Base-by-base conservation (phyloP, 2,888 invertebrate species). In the Brachyopa scutellaris region DNA sequence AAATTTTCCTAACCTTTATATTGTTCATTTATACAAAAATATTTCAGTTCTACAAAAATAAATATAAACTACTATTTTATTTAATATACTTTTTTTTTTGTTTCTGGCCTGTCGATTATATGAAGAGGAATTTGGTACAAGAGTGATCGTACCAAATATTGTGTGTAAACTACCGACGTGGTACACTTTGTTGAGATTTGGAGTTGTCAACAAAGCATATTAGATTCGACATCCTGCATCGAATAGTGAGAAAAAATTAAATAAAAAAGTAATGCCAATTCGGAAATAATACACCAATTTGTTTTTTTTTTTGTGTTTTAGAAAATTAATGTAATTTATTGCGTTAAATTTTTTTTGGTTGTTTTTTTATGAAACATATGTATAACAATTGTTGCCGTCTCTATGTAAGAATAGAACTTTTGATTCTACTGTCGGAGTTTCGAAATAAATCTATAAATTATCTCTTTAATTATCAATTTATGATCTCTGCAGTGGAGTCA, bases 301-400 rank as follows among this genome's bases (percentile, higher is more conserved):
- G 21, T 33, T 57, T 73, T 55, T 42, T 74, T 62, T 74, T 64
- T 69, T 76, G 69, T 69, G 76, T 76, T 62, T 64, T 76, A 21
- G 42, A 76, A 79, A 80, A 80, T 62, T 49, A 80, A 62, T 79
- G 4, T 40, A 67, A 79, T 79, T 79, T 79, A 74, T 80, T 80
- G 62, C 64, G 31, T 67, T 64, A 13, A 62, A 42, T 6, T 9
- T 62, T 64, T 57, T 19, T n/a, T n/a, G n/a, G n/a, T n/a, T n/a
- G n/a, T n/a, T n/a, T 47, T 62, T 42, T 51, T 51, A 61, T 67
- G 47, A 42, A 80, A 80, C 49, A 76, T 73, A n/a, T n/a, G n/a
- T 64, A 69, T 80, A 76, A 64, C 76, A 80, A 76, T 36, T 76
- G 26, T 69, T 80, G 69, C 66, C 38, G 53, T 53, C 55, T 78